Evolutionary conservation across 2,797 vertebrate genomes (phyloP).

Genomic region (Kryptolebias ocellatus): DNA sequence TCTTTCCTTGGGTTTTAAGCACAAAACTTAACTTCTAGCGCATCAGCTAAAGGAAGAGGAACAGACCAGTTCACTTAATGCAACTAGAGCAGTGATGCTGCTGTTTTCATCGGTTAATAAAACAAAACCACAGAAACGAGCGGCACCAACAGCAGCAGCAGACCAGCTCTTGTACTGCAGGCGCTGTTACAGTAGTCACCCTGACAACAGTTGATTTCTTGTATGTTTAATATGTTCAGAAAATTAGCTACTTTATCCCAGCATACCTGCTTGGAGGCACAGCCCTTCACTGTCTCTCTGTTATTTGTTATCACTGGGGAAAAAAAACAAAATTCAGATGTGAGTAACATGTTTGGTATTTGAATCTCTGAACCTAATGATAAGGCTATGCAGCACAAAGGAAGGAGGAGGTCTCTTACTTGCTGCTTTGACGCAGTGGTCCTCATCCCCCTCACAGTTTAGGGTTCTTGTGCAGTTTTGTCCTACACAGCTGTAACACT

Average conservation of each 20-base stretch:
- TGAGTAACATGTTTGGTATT: background rate
- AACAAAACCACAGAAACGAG: conserved; percentile 35
- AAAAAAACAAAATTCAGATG: background rate
- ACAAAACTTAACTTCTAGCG: too few relatives aligned
- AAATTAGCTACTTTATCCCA: accelerated
- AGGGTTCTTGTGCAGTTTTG: conserved; percentile 13
- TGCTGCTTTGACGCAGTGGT: conserved; percentile 54
- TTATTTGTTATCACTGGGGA: conserved; percentile 1
- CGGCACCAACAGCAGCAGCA: conserved; percentile 52
- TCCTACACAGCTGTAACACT: conserved; percentile 53
- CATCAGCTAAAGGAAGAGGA: too few relatives aligned
- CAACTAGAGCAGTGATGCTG: too few relatives aligned
- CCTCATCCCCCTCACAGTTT: conserved; percentile 50
- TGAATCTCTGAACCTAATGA: conserved; percentile 1
- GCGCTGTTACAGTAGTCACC: conserved; percentile 52
- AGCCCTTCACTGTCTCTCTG: conserved; percentile 34
- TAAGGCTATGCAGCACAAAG: background rate
- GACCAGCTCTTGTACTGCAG: conserved; percentile 9
- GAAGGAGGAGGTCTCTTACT: conserved; percentile 31
- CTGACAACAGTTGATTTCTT: conserved; percentile 5
- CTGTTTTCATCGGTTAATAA: conserved; percentile 9
- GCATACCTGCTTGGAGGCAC: conserved; percentile 39
- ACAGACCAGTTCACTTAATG: too few relatives aligned
- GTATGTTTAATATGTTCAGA: too few relatives aligned
- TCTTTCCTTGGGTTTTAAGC: too few relatives aligned